These are phyloP conservation scores for Ochropleura leucogaster DNA, from an alignment of 2,888 invertebrate genomes.

Conservation along the genomic window DNA sequence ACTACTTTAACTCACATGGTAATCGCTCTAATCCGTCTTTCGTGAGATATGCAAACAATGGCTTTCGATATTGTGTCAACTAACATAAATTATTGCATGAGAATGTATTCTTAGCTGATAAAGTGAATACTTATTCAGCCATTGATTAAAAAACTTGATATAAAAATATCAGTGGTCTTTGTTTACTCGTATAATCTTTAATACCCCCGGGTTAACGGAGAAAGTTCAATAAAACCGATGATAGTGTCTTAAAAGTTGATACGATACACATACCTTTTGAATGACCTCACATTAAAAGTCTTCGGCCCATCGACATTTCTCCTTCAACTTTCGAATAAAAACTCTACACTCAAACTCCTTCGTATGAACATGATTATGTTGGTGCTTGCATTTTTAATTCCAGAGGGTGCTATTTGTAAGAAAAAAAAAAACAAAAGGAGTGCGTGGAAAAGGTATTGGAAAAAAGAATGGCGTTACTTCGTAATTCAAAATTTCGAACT, in stretches of 20 bases:
- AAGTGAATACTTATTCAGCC: constrained; percentile 13
- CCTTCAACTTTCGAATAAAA: constrained; percentile 37
- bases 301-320: constrained; percentile 31
- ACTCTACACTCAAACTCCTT: neutral
- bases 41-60: constrained; percentile 67
- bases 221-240: constrained; percentile 42
- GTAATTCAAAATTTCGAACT: neutral
- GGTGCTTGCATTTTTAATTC: neutral
- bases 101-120: constrained; percentile 41
- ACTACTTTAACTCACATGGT: constrained; percentile 61
- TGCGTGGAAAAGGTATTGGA: neutral
- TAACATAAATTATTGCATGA: constrained; percentile 41
- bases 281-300: constrained; percentile 10
- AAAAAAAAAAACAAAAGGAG: neutral
- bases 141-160: constrained; percentile 36
- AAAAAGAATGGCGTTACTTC: neutral
- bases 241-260: constrained; percentile 16
- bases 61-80: constrained; percentile 59
- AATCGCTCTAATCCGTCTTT: constrained; percentile 62
- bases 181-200: constrained; percentile 30
- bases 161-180: constrained; percentile 24
- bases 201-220: constrained; percentile 16
- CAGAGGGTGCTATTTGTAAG: no score
- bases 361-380: neutral
- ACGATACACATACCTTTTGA: constrained; percentile 11